Conservation (phyloP, 2,888 invertebrate species). For the Acleris sparsana region DNA sequence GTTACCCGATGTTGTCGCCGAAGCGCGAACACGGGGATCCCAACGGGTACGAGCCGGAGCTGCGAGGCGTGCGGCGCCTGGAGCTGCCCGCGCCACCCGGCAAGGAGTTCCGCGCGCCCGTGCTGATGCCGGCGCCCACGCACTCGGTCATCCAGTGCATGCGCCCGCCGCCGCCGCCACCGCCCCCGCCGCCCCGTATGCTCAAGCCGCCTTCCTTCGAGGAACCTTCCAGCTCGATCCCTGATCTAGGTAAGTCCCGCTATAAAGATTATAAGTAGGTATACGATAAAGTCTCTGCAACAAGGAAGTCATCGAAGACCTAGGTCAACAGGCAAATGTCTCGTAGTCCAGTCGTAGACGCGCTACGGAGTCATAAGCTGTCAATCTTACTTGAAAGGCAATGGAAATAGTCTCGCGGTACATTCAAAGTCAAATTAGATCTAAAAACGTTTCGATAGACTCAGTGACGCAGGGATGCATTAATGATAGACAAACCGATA, state of each 20-base stretch:
- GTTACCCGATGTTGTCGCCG: slow-evolving; percentile 73
- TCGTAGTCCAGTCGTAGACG: slow-evolving; percentile 29
- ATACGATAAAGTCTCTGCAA: slow-evolving; percentile 18
- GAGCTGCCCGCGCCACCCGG: slow-evolving; percentile 78
- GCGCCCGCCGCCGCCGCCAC: slow-evolving; percentile 78
- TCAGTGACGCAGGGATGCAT: too few relatives aligned
- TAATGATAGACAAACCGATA: neutral
- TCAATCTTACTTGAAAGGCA: slow-evolving; percentile 24
- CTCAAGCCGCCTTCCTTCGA: slow-evolving; percentile 85
- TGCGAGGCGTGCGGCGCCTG: slow-evolving; percentile 65
- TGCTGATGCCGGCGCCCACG: slow-evolving; percentile 65
- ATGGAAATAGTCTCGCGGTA: neutral
- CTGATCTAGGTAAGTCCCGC: slow-evolving; percentile 90
- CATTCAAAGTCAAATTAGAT: neutral
- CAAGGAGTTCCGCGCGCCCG: slow-evolving; percentile 78
- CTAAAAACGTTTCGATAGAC: neutral
- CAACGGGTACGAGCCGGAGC: slow-evolving; percentile 65
- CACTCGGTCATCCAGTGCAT: slow-evolving; percentile 81
- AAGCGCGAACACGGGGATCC: slow-evolving; percentile 70
- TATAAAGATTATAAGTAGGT: neutral
- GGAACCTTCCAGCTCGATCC: slow-evolving; percentile 94
- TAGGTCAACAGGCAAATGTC: slow-evolving; percentile 33
- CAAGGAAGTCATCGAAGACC: slow-evolving; percentile 29
- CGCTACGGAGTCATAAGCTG: slow-evolving; percentile 17
- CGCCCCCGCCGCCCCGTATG: slow-evolving; percentile 79